phyloP scores from a whole-genome alignment of 2,888 invertebrate species.

The Tetragonula carbonaria region DNA sequence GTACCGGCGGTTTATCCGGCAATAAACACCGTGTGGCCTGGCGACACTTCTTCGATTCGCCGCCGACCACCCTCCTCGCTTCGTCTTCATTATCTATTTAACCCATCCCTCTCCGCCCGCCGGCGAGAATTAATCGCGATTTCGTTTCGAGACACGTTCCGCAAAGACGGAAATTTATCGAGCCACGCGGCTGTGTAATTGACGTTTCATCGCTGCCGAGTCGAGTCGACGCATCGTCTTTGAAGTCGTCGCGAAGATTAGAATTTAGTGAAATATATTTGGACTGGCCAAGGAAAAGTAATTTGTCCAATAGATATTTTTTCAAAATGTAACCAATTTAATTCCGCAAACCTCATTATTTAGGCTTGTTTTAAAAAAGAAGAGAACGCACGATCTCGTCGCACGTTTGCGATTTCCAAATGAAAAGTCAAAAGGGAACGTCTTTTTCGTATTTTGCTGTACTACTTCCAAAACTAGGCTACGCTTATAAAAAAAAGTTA shows the following conservation, averaged over 20 bases:
- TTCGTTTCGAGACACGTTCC: constrained; percentile 10
- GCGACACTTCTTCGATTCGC: constrained; percentile 33
- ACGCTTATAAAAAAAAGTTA: too few relatives aligned
- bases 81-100: constrained; percentile 32
- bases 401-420: too few relatives aligned
- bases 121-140: constrained; percentile 23
- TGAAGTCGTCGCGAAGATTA: background rate
- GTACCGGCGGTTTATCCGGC: constrained; percentile 66
- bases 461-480: too few relatives aligned
- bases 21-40: constrained; percentile 48
- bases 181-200: background rate
- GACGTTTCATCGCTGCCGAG: too few relatives aligned
- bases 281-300: too few relatives aligned
- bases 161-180: background rate
- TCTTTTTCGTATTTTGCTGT: too few relatives aligned
- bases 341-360: too few relatives aligned
- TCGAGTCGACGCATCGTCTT: background rate
- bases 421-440: too few relatives aligned
- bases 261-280: background rate
- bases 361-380: too few relatives aligned
- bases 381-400: too few relatives aligned
- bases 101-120: background rate
- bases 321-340: too few relatives aligned
- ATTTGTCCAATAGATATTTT: background rate
- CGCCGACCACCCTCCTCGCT: constrained; percentile 18